phyloP scores from a whole-genome alignment of 2,888 invertebrate genomes.

The Lordiphosa fenestrarum region DNA sequence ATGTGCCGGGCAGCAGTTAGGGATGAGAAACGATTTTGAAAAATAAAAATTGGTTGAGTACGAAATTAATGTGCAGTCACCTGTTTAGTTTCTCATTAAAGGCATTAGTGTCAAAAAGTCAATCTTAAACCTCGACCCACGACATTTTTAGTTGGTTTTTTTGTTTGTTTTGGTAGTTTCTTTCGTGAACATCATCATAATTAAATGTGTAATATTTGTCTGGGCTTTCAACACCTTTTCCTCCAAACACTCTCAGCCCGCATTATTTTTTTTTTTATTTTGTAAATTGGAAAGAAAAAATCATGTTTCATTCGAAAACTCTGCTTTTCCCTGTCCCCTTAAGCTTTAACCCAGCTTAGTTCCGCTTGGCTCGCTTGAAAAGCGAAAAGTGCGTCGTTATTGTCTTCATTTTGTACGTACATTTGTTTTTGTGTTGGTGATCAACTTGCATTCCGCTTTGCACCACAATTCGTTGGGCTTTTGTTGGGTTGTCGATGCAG shows the following conservation, averaged over 20 bases:
- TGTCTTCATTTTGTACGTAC: slow-evolving; percentile 27
- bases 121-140: slow-evolving; percentile 15
- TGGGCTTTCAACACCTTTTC: slow-evolving; percentile 63
- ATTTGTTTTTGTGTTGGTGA: slow-evolving; percentile 30
- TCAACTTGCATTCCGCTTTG: slow-evolving; percentile 39
- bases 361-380: slow-evolving; percentile 60
- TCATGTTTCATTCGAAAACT: slow-evolving; percentile 61
- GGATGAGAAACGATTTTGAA: background rate
- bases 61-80: slow-evolving; percentile 32
- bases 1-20: slow-evolving; percentile 9
- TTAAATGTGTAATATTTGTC: slow-evolving; percentile 69
- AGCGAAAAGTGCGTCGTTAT: slow-evolving; percentile 61
- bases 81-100: slow-evolving; percentile 28
- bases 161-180: background rate
- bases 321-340: slow-evolving; percentile 10
- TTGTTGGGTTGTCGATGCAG: slow-evolving; percentile 6
- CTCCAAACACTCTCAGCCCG: background rate
- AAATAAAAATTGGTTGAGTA: background rate
- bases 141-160: background rate
- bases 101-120: slow-evolving; percentile 34
- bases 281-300: slow-evolving; percentile 54
- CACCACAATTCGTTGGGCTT: slow-evolving; percentile 22
- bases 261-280: background rate
- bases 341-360: slow-evolving; percentile 25
- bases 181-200: slow-evolving; percentile 48